Evolutionary conservation across 2,797 vertebrate species (phyloP), one percentile per base, ranked within the genome.

Genomic region (Octomys mimax): DNA sequence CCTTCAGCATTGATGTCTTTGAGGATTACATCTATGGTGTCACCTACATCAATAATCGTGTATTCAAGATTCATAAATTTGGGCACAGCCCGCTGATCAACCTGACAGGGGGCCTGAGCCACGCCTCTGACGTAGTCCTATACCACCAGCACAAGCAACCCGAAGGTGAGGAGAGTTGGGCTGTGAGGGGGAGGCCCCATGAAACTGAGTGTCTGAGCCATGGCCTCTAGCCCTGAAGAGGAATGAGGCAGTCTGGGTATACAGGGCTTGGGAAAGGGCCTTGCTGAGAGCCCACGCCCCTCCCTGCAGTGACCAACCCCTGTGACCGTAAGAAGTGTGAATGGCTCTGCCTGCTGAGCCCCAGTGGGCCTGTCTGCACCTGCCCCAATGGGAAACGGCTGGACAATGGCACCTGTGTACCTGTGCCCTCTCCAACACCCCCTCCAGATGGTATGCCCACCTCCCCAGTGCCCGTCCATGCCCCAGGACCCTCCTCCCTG

Each of bases 321-420:
- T 99, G 99, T 16, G 99, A 99, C 98, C 99, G 99, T 89, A 99
- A 99, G 99, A 99, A 99, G 94, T 99, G 99, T 1, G 99, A 99
- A 95, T 99, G 99, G 99, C 99, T 99, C 66, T 99, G 99, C 97
- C 98, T 99, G 97, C 99, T 99, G 49, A 99, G 99, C 95, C 99
- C 99, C 97, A 99, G 99, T 0, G 99, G 99, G 21, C 99, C 99
- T 0, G 99, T 99, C 88, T 99, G 99, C 97, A 99, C 99, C 90
- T 99, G 99, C 97, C 99, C 99, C 96, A 99, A 99, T 0, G 99
- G 99, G 78, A 99, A 99, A 80, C 98, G 98, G 0, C 98, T 99
- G 97, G 99, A 99, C 98, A 99, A 99, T 0, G 99, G 99, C 98
- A 99, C 99, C 18, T 99, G 99, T 57, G 99, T 99, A 97, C 98